Conservation (phyloP, 2,797 vertebrate species). For the Lepilemur ruficaudatus region DNA sequence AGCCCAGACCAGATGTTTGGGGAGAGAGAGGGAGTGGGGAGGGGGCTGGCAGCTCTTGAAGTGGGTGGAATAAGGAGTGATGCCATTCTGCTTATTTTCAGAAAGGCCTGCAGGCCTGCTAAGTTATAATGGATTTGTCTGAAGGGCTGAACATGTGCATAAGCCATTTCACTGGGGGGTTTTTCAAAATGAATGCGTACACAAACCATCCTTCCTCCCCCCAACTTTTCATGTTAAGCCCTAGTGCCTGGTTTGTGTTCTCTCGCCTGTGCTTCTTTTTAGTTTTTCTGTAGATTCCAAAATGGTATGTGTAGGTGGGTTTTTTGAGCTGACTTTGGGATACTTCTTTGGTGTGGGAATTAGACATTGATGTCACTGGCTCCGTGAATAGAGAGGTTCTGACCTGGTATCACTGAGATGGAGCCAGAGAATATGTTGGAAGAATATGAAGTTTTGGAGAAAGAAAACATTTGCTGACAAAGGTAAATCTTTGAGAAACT, state of each 20-base stretch:
- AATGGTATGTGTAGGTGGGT: background rate
- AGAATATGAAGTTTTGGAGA: slow-evolving; percentile 41
- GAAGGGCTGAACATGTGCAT: slow-evolving; percentile 67
- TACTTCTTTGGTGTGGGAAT: slow-evolving; percentile 25
- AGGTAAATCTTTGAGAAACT: slow-evolving; percentile 40
- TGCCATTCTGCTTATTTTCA: slow-evolving; percentile 68
- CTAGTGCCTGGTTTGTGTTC: slow-evolving; percentile 47
- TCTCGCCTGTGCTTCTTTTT: slow-evolving; percentile 44
- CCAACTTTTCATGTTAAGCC: slow-evolving; percentile 28
- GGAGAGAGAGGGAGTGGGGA: background rate
- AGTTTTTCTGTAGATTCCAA: slow-evolving; percentile 26
- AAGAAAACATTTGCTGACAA: slow-evolving; percentile 20
- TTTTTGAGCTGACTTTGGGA: slow-evolving; percentile 51
- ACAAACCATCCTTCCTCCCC: slow-evolving; percentile 2
- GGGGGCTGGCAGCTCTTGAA: slow-evolving; percentile 54
- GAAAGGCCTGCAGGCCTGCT: slow-evolving; percentile 59
- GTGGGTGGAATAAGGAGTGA: slow-evolving; percentile 38
- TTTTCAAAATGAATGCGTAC: slow-evolving; percentile 68
- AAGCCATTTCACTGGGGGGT: slow-evolving; percentile 58
- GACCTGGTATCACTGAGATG: background rate
- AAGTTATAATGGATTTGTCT: slow-evolving; percentile 56
- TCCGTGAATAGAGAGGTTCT: slow-evolving; percentile 3
- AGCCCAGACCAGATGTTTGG: slow-evolving; percentile 65
- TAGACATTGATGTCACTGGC: background rate
- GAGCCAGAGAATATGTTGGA: background rate